Conservation (phyloP, 2,797 vertebrate species). For the Prunella strophiata region DNA sequence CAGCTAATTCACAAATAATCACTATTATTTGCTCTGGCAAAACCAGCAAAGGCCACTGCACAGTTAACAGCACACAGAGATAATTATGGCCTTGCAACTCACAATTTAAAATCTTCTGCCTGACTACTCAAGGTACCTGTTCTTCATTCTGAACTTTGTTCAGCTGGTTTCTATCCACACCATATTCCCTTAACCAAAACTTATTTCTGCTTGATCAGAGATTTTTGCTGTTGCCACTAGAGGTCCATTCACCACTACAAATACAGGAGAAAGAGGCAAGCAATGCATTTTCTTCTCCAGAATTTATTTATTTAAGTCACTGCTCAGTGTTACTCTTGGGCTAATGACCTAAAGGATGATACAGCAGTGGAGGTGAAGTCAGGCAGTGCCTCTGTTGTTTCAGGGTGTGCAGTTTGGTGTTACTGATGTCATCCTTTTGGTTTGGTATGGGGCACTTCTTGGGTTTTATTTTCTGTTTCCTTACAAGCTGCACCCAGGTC, state of each 20-base stretch:
- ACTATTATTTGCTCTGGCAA: neutral
- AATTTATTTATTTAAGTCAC: neutral
- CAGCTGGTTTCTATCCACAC: neutral
- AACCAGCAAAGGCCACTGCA: neutral
- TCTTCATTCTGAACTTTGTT: neutral
- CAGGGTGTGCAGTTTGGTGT: neutral
- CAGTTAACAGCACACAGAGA: neutral
- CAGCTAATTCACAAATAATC: neutral
- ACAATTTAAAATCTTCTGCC: neutral
- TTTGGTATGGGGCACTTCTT: neutral
- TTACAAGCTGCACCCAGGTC: neutral
- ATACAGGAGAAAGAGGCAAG: constrained; percentile 15
- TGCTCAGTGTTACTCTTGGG: neutral
- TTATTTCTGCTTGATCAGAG: neutral
- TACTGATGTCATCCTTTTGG: neutral
- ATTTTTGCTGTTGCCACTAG: constrained; percentile 75
- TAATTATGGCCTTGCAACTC: neutral
- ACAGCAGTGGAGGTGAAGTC: neutral
- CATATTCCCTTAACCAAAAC: neutral
- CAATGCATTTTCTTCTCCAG: neutral
- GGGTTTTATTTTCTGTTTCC: neutral
- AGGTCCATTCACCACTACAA: constrained; percentile 72
- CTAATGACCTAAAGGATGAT: neutral
- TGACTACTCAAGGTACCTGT: neutral
- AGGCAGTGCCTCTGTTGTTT: neutral